These are phyloP conservation scores for Melitaea cinxia DNA, from an alignment of 1,140 invertebrate species.

Conservation along the genomic window DNA sequence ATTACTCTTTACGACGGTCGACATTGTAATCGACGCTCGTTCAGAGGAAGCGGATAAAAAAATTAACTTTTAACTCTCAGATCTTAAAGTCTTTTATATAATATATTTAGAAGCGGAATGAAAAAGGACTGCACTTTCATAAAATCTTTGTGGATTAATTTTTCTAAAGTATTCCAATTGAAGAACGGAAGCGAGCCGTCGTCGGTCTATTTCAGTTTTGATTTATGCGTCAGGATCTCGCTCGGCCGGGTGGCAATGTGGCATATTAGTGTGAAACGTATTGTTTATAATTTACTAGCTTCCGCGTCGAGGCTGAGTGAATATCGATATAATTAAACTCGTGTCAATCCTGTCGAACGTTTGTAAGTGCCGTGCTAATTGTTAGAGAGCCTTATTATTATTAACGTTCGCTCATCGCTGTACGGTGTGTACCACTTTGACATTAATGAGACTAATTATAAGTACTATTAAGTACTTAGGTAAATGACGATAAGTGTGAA, in stretches of 20 bases:
- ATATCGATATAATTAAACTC: conserved; percentile 44
- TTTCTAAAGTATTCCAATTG: conserved; percentile 62
- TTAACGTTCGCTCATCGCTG: conserved; percentile 21
- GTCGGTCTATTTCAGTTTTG: conserved; percentile 74
- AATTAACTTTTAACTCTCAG: conserved; percentile 43
- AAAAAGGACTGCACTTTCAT: conserved; percentile 60
- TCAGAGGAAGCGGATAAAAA: conserved; percentile 55
- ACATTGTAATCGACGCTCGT: conserved; percentile 40
- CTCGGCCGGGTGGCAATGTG: conserved; percentile 63
- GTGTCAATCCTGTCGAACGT: conserved; percentile 49
- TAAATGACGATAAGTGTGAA: neutral
- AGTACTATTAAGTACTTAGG: neutral
- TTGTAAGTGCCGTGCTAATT: conserved; percentile 53
- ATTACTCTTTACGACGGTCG: conserved; percentile 39
- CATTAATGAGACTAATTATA: neutral
- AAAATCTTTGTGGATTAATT: conserved; percentile 67
- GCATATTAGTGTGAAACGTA: conserved; percentile 68
- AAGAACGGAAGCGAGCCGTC: conserved; percentile 68
- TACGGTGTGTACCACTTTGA: neutral
- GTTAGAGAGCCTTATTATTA: conserved; percentile 29
- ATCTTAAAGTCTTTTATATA: conserved; percentile 60
- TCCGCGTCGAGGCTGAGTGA: conserved; percentile 53
- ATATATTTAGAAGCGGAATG: conserved; percentile 36
- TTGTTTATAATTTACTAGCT: conserved; percentile 70
- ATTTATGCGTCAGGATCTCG: conserved; percentile 67